Conservation (phyloP, 1,140 invertebrate species). For the Bombus turneri region DNA sequence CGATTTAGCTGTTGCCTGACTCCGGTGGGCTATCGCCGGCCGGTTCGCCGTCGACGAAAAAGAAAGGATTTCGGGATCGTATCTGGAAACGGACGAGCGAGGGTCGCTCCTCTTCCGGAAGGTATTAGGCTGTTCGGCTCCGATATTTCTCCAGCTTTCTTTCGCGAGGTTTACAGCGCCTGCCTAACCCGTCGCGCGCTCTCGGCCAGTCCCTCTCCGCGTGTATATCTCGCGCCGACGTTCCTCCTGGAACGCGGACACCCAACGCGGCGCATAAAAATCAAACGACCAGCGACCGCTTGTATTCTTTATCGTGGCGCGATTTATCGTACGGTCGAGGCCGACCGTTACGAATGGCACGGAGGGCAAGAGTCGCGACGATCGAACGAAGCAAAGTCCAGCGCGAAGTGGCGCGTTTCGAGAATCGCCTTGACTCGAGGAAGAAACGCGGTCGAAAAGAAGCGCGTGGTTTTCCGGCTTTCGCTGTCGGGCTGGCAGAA, state of each 20-base stretch:
- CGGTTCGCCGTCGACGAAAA: too few species aligned
- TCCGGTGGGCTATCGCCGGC: too few species aligned
- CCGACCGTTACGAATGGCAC: too few species aligned
- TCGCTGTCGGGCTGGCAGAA: not conserved
- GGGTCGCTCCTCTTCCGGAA: too few species aligned
- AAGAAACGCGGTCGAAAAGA: not conserved
- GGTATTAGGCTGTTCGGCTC: too few species aligned
- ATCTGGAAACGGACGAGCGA: too few species aligned
- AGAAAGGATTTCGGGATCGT: too few species aligned
- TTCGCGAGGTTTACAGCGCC: too few species aligned
- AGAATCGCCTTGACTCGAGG: not conserved
- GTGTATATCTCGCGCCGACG: too few species aligned
- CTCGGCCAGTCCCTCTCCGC: too few species aligned
- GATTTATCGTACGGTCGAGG: slow-evolving; percentile 9
- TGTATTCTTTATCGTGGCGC: not conserved
- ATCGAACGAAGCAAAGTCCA: not conserved
- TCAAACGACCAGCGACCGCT: not conserved
- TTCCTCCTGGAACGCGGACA: not conserved
- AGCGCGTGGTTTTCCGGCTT: not conserved
- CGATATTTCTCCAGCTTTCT: too few species aligned
- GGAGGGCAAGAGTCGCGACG: not conserved
- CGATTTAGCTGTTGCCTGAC: slow-evolving; percentile 15
- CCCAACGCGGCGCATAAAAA: slow-evolving; percentile 24
- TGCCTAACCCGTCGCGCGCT: too few species aligned
- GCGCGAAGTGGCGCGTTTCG: not conserved